A percentile compares a stretch with the other conserved stretches of the same genome.
phyloP scores from a whole-genome alignment of 1,140 invertebrate species.

The Spodoptera frugiperda region DNA sequence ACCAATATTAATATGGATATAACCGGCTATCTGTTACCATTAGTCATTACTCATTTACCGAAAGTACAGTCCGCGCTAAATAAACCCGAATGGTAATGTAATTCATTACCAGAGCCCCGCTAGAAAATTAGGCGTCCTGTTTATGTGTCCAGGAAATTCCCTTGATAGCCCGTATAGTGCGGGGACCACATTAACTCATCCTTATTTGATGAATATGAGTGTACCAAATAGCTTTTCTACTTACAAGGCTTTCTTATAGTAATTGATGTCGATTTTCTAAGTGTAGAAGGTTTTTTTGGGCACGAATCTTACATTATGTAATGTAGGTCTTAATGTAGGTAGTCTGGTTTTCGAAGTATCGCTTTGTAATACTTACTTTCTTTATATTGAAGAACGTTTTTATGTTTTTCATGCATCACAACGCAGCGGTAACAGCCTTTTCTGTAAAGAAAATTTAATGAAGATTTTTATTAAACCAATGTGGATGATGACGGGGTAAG shows the following conservation, averaged over 20 bases:
- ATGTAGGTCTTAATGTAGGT: background rate
- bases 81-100: slow-evolving; percentile 35
- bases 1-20: background rate
- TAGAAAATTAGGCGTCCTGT: slow-evolving; percentile 30
- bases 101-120: slow-evolving; percentile 24
- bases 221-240: background rate
- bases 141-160: slow-evolving; percentile 30
- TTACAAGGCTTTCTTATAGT: too few species aligned
- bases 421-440: slow-evolving; percentile 94
- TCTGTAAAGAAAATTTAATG: slow-evolving; percentile 63
- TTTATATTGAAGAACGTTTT: slow-evolving; percentile 97
- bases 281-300: too few species aligned
- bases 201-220: slow-evolving; percentile 18
- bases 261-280: too few species aligned
- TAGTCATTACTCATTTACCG: background rate
- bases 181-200: slow-evolving; percentile 27
- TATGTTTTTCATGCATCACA: slow-evolving; percentile 97
- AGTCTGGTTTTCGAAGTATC: background rate
- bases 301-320: background rate
- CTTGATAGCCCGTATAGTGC: slow-evolving; percentile 11
- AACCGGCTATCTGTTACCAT: background rate
- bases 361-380: slow-evolving; percentile 93
- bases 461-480: background rate
- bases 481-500: too few species aligned
- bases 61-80: slow-evolving; percentile 10